Evolutionary conservation across 2,113 vertebrate species (phyloP).

Genomic region (Pyrgilauda ruficollis): DNA sequence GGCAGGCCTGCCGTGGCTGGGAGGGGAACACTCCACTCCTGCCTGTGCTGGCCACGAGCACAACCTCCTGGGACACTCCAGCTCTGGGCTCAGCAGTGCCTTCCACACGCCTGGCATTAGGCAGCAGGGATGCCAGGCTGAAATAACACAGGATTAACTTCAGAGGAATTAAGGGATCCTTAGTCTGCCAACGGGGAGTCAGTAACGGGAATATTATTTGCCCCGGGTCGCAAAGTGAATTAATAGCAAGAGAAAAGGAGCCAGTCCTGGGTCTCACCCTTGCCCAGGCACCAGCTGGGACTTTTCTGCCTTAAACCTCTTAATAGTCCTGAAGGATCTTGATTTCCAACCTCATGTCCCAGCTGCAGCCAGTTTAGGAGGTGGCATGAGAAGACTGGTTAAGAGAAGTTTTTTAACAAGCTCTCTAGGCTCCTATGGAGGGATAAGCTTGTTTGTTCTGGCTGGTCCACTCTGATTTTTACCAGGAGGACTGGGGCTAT

Average conservation of each 20-base stretch:
- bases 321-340: neutral
- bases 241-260: neutral
- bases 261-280: neutral
- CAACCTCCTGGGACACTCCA: neutral
- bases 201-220: neutral
- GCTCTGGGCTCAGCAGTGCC: neutral
- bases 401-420: neutral
- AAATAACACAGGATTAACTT: neutral
- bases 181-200: neutral
- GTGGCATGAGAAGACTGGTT: neutral
- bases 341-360: neutral
- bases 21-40: neutral
- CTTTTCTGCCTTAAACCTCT: neutral
- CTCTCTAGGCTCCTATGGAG: rapidly evolving
- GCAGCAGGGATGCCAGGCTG: neutral
- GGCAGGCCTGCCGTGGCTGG: neutral
- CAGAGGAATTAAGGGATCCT: neutral
- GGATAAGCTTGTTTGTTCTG: rapidly evolving
- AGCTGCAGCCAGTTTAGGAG: neutral
- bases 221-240: neutral
- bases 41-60: rapidly evolving
- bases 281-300: neutral
- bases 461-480: neutral
- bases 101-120: neutral
- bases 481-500: neutral